Conservation (phyloP, 2,797 vertebrate genomes). For the Hippoglossus hippoglossus region DNA sequence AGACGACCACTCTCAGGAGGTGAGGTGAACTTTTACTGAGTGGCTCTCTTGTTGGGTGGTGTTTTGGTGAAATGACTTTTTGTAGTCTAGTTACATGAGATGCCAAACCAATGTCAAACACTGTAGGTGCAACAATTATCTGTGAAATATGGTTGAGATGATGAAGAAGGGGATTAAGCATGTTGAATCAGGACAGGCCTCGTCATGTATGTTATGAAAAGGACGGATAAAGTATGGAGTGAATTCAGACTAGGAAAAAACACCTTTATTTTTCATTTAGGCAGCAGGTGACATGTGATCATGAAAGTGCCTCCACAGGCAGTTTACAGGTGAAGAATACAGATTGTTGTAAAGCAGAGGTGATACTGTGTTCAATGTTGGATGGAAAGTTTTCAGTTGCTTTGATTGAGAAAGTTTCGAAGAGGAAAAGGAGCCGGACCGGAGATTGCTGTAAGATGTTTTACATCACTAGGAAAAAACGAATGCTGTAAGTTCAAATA, state of each 20-base stretch:
- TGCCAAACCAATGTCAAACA: not conserved
- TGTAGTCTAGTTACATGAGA: constrained; percentile 28
- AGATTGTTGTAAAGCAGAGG: not conserved
- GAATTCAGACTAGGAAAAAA: constrained; percentile 11
- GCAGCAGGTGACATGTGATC: not conserved
- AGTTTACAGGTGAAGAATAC: constrained; percentile 10
- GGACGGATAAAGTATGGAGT: constrained; percentile 18
- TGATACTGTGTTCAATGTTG: constrained; percentile 15
- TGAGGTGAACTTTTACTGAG: constrained; percentile 18
- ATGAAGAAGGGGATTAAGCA: constrained; percentile 37
- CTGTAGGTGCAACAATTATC: constrained; percentile 16
- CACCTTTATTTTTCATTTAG: constrained; percentile 4
- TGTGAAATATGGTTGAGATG: not conserved
- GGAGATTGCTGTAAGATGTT: constrained; percentile 15
- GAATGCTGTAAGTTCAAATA: constrained; percentile 28
- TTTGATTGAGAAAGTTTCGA: constrained; percentile 37
- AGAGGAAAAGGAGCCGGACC: constrained; percentile 34
- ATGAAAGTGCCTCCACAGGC: not conserved
- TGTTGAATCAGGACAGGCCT: constrained; percentile 48
- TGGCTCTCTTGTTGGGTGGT: constrained; percentile 25
- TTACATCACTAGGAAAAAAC: not conserved
- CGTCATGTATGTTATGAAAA: constrained; percentile 40
- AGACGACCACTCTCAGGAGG: constrained; percentile 14
- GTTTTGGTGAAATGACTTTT: constrained; percentile 30
- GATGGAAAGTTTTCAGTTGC: constrained; percentile 25